phyloP scores from a whole-genome alignment of 2,797 vertebrate genomes.

The Thunnus albacares region DNA sequence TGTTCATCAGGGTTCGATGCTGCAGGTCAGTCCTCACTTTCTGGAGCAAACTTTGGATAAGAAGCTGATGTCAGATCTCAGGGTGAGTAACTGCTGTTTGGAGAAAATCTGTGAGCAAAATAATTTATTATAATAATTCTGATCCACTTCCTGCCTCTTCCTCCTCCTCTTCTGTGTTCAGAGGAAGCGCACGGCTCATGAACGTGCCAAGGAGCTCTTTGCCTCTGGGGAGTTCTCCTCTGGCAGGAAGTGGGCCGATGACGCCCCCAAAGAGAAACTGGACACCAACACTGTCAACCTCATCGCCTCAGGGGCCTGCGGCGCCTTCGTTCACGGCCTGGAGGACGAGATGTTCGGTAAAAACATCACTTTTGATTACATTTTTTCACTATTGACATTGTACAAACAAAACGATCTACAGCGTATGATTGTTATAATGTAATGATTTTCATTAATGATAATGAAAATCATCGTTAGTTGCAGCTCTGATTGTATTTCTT shows the following conservation, averaged over 20 bases:
- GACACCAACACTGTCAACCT: constrained; percentile 95
- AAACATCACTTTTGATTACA: no score
- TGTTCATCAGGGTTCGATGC: constrained; percentile 93
- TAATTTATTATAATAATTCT: rapidly evolving
- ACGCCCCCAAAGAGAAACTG: constrained; percentile 95
- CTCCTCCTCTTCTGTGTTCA: constrained; percentile 66
- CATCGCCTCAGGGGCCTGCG: constrained; percentile 97
- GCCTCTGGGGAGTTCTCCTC: constrained; percentile 97
- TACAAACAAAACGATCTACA: no score
- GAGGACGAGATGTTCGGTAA: constrained; percentile 99
- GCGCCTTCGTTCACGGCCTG: constrained; percentile 97
- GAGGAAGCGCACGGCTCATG: constrained; percentile 96
- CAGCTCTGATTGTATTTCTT: no score
- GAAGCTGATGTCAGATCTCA: constrained; percentile 98
- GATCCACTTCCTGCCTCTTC: not conserved
- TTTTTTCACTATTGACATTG: no score
- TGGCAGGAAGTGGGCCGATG: constrained; percentile 97
- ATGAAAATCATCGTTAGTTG: no score
- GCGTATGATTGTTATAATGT: no score
- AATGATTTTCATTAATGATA: no score
- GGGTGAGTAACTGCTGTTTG: constrained; percentile 83
- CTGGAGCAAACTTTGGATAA: constrained; percentile 98
- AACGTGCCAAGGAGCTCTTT: constrained; percentile 96
- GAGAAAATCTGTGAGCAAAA: not conserved
- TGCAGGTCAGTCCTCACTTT: constrained; percentile 97